These are phyloP conservation scores for Germaria angustata DNA, from an alignment of 2,888 invertebrate species.

Conservation along the genomic window DNA sequence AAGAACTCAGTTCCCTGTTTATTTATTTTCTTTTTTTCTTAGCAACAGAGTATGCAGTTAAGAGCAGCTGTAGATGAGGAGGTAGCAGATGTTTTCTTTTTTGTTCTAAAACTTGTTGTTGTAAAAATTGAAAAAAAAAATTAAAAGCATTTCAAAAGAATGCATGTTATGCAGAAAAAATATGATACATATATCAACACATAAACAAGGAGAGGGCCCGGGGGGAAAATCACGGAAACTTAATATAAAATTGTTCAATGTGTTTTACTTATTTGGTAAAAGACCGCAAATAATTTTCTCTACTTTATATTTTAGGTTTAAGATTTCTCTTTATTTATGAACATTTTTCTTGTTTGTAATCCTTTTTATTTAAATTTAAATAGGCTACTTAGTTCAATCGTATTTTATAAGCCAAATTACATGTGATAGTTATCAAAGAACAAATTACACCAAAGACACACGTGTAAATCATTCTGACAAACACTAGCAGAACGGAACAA, in stretches of 20 bases:
- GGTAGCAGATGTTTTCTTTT: constrained; percentile 20
- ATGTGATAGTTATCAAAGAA: too few species aligned
- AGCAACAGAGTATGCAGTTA: constrained; percentile 8
- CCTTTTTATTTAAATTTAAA: too few species aligned
- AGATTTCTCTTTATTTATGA: too few species aligned
- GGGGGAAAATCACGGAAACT: neutral
- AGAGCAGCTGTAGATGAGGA: constrained; percentile 31
- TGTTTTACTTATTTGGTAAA: too few species aligned
- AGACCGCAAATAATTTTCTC: too few species aligned
- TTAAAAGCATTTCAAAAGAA: neutral
- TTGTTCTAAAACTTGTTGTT: neutral
- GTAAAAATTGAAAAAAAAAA: neutral
- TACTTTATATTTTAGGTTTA: too few species aligned
- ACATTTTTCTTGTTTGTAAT: too few species aligned
- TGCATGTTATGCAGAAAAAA: neutral
- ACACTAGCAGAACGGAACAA: too few species aligned
- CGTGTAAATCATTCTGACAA: too few species aligned
- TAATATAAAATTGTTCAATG: neutral
- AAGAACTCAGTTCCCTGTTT: constrained; percentile 1
- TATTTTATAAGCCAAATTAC: too few species aligned
- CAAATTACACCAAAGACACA: too few species aligned
- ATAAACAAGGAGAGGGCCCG: neutral
- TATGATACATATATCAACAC: neutral
- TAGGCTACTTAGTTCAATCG: too few species aligned
- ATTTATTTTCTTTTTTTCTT: neutral